Base-by-base conservation (phyloP, 2,797 vertebrate genomes). In the Odontamblyopus lacepedii region DNA sequence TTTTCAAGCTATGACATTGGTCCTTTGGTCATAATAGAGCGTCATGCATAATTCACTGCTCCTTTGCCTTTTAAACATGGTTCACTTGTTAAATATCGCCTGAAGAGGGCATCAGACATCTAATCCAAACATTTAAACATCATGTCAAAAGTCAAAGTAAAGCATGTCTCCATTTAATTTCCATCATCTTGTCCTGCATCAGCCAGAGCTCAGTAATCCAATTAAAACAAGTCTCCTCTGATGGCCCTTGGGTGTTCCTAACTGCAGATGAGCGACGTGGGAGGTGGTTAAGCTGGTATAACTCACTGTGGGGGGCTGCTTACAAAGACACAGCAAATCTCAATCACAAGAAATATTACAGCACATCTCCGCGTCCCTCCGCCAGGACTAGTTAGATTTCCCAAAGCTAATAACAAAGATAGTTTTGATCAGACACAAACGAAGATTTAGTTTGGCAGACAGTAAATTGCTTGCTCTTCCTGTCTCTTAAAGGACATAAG, bases 211-310 rank as follows among this genome's bases (percentile, higher is more conserved):
- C 82, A 65, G 68, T 89, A 92, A 90, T 89, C 88, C 89, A 89
- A 87, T 93, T 91, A 77, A 88, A 88, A 81, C 78, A 6, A 89
- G 81, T 85, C 86, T 79, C 83, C 69, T 85, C 88, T 87, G 78
- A 71, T 83, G 69, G 74, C 67, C 78, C 64, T 9, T 63, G 72
- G 75, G 56, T 60, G 79, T 70, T 67, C 72, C 57, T 60, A 66
- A 70, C 74, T 8, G 61, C 80, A 85, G 60, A 77, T 82, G 77
- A 81, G 82, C 73, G n/a, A 70, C 56, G 83, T 74, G 77, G 83
- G 91, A 83, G 87, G 78, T 78, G 85, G 67, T 89, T 83, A 73
- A 83, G 73, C 78, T 68, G 78, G 83, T 87, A 81, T 88, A 84
- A 87, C 74, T 82, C 77, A 74, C 87, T 73, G 76, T 84, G 85